Evolutionary conservation across 2,888 invertebrate species (phyloP).

Genomic region (Plebejus melissa): DNA sequence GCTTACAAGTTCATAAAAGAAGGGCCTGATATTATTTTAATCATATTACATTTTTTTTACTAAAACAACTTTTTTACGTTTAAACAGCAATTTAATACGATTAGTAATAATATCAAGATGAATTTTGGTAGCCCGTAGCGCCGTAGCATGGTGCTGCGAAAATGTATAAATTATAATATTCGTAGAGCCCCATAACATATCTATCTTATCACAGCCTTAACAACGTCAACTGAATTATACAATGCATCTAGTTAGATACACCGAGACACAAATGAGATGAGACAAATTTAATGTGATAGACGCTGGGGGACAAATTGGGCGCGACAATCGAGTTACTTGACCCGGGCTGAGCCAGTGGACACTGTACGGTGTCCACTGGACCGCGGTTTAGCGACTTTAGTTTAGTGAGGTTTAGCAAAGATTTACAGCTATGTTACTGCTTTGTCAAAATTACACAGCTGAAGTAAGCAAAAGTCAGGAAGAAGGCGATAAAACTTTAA

Average conservation of each 20-base stretch:
- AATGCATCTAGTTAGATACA: slow-evolving; percentile 31
- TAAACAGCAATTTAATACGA: no score
- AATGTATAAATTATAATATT: not conserved
- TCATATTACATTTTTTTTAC: no score
- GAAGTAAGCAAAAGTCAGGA: no score
- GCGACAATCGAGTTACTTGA: slow-evolving; percentile 75
- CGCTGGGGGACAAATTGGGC: slow-evolving; percentile 66
- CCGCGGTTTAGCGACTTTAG: slow-evolving; percentile 3
- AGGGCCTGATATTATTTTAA: no score
- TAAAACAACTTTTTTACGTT: no score
- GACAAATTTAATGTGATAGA: slow-evolving; percentile 51
- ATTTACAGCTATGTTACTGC: no score
- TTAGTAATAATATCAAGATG: no score
- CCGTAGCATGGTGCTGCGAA: not conserved
- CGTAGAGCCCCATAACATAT: not conserved
- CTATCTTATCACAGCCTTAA: not conserved
- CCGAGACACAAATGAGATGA: slow-evolving; percentile 42
- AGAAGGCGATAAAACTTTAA: no score
- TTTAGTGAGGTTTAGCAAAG: no score
- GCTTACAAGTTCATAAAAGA: no score
- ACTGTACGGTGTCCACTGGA: slow-evolving; percentile 20
- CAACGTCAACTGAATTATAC: slow-evolving; percentile 6
- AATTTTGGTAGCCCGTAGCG: not conserved
- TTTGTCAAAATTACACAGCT: no score
- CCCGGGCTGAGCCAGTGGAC: slow-evolving; percentile 44